Evolutionary conservation across 2,113 vertebrate species (phyloP), one percentile per base, ranked within the genome.

Genomic region (Sturnus vulgaris): DNA sequence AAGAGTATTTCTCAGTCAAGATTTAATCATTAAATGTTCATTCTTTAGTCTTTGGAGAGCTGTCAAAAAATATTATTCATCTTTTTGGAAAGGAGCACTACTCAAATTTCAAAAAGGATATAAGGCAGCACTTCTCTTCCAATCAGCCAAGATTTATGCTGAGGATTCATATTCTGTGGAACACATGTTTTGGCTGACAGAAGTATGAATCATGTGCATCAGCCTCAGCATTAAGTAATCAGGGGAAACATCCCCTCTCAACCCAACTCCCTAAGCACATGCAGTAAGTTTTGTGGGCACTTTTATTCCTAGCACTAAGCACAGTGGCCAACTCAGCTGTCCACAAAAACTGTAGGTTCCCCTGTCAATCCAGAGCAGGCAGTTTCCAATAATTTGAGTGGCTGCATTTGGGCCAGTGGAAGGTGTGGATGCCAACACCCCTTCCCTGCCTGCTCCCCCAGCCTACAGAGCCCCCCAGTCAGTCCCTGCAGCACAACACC

Each of bases 11-110:
- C 82, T 92, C 76, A 92, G 73, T 83, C 37, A 84, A 96, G 92
- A 82, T 80, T 96, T 90, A 94, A 94, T 88, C 60, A 77, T 73
- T 90, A 92, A 93, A 84, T 69, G 14, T 64, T 86, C 95, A 89
- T 83, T 92, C 86, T 77, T 94, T 28, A 91, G 80, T 40, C 76
- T 91, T 65, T 92, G 90, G 72, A 94, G 42, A 91, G 44, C 24
- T 83, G 63, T 93, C 56, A 66, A 87, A 95, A 75, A 53, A 78
- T 31, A n/a, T 93, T 72, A 44, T 82, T 77, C 50, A 66, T 92
- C 68, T 88, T 93, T 81, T 87, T 57, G 69, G 83, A 81, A 77
- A 94, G 66, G 10, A 80, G 50, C 0, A 0, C 75, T 60, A 63
- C 69, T 86, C 71, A 88, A 68, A 91, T 76, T 96, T 93, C 81